These are phyloP conservation scores for Scaptomyza caliginosa DNA, from an alignment of 2,888 invertebrate species.

Conservation along the genomic window DNA sequence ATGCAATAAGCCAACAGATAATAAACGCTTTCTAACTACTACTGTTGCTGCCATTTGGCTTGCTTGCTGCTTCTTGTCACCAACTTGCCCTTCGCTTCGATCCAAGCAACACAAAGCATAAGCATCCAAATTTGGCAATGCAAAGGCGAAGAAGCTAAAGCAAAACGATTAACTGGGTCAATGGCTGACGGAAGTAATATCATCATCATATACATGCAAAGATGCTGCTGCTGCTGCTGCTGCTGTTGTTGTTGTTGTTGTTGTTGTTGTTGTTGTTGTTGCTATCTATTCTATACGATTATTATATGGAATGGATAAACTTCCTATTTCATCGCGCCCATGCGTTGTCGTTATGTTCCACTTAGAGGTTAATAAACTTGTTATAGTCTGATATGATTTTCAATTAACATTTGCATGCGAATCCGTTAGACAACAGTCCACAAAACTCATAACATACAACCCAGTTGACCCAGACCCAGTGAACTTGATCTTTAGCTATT, in stretches of 20 bases:
- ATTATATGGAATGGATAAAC: slow-evolving; percentile 6
- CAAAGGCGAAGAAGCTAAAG: slow-evolving; percentile 21
- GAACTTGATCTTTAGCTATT: slow-evolving; percentile 67
- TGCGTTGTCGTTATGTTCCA: slow-evolving; percentile 54
- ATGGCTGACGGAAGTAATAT: slow-evolving; percentile 62
- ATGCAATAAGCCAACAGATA: not conserved
- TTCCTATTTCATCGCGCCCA: slow-evolving; percentile 28
- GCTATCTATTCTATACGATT: not conserved
- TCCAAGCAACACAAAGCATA: no score
- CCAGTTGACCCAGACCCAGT: slow-evolving; percentile 72
- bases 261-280: not conserved
- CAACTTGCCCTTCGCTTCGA: slow-evolving; percentile 44
- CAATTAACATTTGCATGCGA: slow-evolving; percentile 58
- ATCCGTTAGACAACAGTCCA: slow-evolving; percentile 46
- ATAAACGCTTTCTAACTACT: not conserved
- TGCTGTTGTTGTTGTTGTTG: not conserved
- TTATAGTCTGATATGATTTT: slow-evolving; percentile 49
- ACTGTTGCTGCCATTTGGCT: not conserved
- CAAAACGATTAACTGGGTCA: slow-evolving; percentile 61
- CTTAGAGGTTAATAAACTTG: slow-evolving; percentile 77
- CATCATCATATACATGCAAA: slow-evolving; percentile 13
- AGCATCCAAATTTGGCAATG: slow-evolving; percentile 49
- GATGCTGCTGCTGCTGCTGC: slow-evolving; percentile 1
- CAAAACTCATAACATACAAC: slow-evolving; percentile 9
- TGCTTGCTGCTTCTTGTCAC: slow-evolving; percentile 23